These are phyloP conservation scores for Plecturocebus donacophilus DNA, from an alignment of 2,113 vertebrate genomes.

Conservation along the genomic window DNA sequence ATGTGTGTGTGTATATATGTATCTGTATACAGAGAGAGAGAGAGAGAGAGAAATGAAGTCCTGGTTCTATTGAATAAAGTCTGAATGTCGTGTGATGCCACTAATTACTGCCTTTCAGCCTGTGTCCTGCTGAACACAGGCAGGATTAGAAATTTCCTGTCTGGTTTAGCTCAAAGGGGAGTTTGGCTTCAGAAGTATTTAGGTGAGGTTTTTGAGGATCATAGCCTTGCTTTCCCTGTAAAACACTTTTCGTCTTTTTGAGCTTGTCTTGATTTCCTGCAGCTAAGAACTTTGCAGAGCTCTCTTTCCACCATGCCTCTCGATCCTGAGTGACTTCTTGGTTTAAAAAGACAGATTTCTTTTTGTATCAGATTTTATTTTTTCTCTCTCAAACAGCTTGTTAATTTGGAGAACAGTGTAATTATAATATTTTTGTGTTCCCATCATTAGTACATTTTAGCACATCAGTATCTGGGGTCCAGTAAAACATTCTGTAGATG, in stretches of 20 bases:
- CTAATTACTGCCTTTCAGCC: background rate
- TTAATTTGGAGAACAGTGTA: background rate
- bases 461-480: background rate
- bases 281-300: background rate
- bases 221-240: background rate
- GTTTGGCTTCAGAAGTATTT: background rate
- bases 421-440: background rate
- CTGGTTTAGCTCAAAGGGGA: background rate
- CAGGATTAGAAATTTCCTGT: background rate
- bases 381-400: slow-evolving; percentile 1
- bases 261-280: background rate
- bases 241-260: background rate
- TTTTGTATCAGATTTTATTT: background rate
- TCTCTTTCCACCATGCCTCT: background rate
- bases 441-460: background rate
- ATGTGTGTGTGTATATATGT: too few relatives aligned
- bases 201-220: background rate
- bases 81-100: background rate
- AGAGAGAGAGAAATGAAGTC: background rate
- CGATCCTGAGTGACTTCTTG: background rate
- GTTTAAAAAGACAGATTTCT: background rate
- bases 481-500: background rate
- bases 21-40: too few relatives aligned
- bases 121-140: background rate
- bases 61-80: background rate